Percentiles rank a stretch among this genome's conserved stretches.
These are phyloP conservation scores for Mirza zaza DNA, from an alignment of 2,113 vertebrate genomes.

Conservation along the genomic window DNA sequence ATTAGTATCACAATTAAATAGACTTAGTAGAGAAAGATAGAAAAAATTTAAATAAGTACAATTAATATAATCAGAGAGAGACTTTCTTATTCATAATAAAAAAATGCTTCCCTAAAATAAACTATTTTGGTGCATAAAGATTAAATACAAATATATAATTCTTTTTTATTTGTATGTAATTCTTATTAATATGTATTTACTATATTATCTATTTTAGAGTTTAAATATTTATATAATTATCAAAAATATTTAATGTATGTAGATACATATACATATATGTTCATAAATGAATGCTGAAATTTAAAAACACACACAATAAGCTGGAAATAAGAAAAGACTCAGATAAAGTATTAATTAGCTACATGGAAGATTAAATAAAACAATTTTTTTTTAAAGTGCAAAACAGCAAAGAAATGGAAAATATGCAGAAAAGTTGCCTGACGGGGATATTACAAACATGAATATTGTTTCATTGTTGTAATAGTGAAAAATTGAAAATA, in stretches of 20 bases:
- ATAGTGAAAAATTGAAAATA: slow-evolving; percentile 11
- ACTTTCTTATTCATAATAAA: background rate
- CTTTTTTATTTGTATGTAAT: background rate
- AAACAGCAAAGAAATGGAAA: background rate
- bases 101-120: background rate
- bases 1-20: background rate
- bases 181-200: background rate
- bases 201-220: background rate
- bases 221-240: background rate
- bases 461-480: background rate
- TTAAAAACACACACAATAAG: background rate
- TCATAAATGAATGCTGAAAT: background rate
- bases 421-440: background rate
- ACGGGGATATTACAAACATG: background rate
- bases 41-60: slow-evolving; percentile 1
- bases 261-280: background rate
- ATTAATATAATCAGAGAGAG: background rate
- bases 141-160: background rate
- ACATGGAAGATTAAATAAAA: background rate
- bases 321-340: background rate
- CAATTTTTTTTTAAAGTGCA: background rate
- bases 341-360: slow-evolving; percentile 1
- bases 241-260: background rate
- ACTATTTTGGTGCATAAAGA: background rate
- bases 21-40: background rate